These are phyloP conservation scores for Erannis defoliaria DNA, from an alignment of 2,888 invertebrate species.

Conservation along the genomic window DNA sequence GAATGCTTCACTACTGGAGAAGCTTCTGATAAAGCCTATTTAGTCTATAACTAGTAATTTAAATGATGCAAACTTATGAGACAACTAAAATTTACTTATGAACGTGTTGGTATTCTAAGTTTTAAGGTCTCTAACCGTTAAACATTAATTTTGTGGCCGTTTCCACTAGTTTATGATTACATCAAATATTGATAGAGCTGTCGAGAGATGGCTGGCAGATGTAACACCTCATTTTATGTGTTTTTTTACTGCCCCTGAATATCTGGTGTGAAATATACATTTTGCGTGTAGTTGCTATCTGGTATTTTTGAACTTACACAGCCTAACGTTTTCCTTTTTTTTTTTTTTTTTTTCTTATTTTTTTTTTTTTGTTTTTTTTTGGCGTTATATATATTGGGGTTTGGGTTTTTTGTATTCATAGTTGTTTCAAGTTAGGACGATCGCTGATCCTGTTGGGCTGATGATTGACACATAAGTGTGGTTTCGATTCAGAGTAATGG, in stretches of 20 bases:
- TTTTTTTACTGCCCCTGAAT: conserved; percentile 30
- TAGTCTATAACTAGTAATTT: too few species aligned
- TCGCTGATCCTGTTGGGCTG: too few species aligned
- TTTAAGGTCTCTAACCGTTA: background rate
- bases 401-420: too few species aligned
- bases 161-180: conserved; percentile 40
- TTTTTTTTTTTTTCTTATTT: too few species aligned
- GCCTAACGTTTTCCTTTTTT: conserved; percentile 5
- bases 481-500: too few species aligned
- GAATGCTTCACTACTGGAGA: too few species aligned
- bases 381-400: too few species aligned
- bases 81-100: too few species aligned
- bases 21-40: too few species aligned
- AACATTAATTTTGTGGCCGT: conserved; percentile 21
- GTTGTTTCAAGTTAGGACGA: too few species aligned
- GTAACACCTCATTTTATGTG: conserved; percentile 36
- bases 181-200: conserved; percentile 48
- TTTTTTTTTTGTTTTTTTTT: conserved; percentile 11
- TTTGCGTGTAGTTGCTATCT: conserved; percentile 6
- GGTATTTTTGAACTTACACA: background rate
- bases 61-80: too few species aligned
- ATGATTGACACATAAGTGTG: too few species aligned
- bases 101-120: background rate
- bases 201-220: conserved; percentile 43
- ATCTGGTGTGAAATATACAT: conserved; percentile 23